Evolutionary conservation across 2,888 invertebrate genomes (phyloP), one percentile per base, ranked within the genome.

Genomic region (Troides oblongomaculatus): DNA sequence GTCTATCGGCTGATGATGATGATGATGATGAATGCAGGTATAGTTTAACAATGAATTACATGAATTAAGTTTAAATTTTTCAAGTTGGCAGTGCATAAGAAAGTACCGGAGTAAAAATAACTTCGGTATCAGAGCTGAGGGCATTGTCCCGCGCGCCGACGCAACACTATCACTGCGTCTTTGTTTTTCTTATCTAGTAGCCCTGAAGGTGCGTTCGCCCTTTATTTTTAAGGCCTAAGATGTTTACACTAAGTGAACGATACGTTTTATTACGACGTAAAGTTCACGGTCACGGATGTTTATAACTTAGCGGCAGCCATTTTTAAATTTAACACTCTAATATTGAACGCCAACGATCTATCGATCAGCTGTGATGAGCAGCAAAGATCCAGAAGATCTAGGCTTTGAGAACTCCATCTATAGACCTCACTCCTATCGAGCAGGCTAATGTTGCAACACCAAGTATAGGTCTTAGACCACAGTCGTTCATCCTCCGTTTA

Each of bases 151-250:
- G 60, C 30, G 59, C 66, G 62, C 53, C 62, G 61, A 25, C 62
- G 61, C 68, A 59, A 62, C 70, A 72, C 70, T 78, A 78, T 78
- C 77, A 74, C 74, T 66, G 66, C 64, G 66, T 66, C 77, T 79
- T 80, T 80, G 79, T 80, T 72, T 72, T 75, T 74, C 76, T 80
- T 80, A 80, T 80, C 79, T 76, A 58, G 58, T 75, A 83, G 83
- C 91, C 91, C 86, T 91, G 91, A 90, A 86, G 79, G 91, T 84
- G 73, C 89, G 74, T 87, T 89, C 79, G 81, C 85, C 87, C 79
- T 80, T 72, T 77, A 79, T 85, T 86, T 87, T 83, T 85, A 83
- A 85, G 79, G 76, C 72, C 77, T 78, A 77, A 80, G 79, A 78
- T 74, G 76, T 79, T 77, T 77, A 76, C 72, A 70, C 69, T 70